These are phyloP conservation scores for Sebastiscus tertius DNA, from an alignment of 2,797 vertebrate genomes.

Conservation along the genomic window DNA sequence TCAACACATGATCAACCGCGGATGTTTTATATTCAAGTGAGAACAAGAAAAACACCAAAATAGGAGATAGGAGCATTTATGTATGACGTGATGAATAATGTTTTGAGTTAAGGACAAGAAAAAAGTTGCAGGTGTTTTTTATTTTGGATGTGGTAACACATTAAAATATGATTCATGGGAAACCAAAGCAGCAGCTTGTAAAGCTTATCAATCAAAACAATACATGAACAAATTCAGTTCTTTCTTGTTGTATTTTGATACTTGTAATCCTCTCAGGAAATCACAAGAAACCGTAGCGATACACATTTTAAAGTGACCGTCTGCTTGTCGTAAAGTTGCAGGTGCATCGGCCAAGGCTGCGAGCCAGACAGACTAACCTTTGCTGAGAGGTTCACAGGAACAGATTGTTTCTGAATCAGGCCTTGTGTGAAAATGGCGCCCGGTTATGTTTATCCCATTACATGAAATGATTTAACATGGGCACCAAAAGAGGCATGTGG, in stretches of 20 bases:
- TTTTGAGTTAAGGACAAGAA: conserved; percentile 3
- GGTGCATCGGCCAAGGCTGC: conserved; percentile 64
- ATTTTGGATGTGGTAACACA: conserved; percentile 26
- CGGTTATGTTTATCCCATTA: conserved; percentile 76
- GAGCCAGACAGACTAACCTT: conserved; percentile 63
- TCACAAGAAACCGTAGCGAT: conserved; percentile 15
- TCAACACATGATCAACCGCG: conserved; percentile 28
- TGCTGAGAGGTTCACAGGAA: conserved; percentile 50
- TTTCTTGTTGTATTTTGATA: conserved; percentile 22
- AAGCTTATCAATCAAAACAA: conserved; percentile 35
- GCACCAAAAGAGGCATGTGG: conserved; percentile 55
- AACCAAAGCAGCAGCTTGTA: not conserved
- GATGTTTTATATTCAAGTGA: conserved; percentile 42
- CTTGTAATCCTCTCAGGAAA: conserved; percentile 21
- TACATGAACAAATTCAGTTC: not conserved
- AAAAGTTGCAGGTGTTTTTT: conserved; percentile 38
- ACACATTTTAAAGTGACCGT: conserved; percentile 40
- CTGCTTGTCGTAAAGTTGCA: conserved; percentile 71
- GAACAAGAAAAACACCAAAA: conserved; percentile 15
- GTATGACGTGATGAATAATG: conserved; percentile 3
- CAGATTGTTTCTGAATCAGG: conserved; percentile 73
- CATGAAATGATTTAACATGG: conserved; percentile 69
- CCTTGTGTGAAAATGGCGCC: conserved; percentile 44
- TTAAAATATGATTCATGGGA: conserved; percentile 29
- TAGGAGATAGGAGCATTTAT: not conserved